A percentile compares a stretch with the other conserved stretches of the same genome.
Conservation (phyloP, 2,888 invertebrate genomes). For the Masnerella sp. region DNA sequence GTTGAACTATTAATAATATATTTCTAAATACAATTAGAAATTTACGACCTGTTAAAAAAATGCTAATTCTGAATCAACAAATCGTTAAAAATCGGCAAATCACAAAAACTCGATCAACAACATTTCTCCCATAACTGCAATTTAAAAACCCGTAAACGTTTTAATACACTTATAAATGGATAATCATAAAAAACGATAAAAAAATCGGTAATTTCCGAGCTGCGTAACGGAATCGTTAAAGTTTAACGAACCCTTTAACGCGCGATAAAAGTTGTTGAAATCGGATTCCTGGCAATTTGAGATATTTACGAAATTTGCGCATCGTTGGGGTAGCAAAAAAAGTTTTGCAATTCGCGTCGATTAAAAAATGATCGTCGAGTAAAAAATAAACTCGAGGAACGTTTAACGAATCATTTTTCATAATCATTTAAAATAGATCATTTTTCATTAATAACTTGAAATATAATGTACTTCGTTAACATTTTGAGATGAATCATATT, state of each 20-base stretch:
- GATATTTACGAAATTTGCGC: constrained; percentile 37
- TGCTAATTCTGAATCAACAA: too few species aligned
- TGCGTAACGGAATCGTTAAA: constrained; percentile 12
- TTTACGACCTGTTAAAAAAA: too few species aligned
- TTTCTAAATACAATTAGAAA: too few species aligned
- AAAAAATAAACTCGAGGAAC: constrained; percentile 44
- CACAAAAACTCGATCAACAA: too few species aligned
- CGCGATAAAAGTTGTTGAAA: constrained; percentile 35
- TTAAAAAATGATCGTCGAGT: constrained; percentile 36
- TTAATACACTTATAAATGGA: too few species aligned
- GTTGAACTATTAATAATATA: too few species aligned
- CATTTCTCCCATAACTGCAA: too few species aligned
- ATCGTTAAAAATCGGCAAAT: too few species aligned
- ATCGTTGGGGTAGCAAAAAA: constrained; percentile 2
- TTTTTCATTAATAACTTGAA: not conserved
- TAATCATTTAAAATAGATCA: too few species aligned
- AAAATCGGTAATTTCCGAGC: not conserved
- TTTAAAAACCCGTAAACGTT: too few species aligned
- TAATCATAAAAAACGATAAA: too few species aligned
- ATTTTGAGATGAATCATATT: not conserved
- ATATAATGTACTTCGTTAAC: not conserved
- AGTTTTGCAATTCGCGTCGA: too few species aligned
- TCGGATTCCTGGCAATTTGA: constrained; percentile 24
- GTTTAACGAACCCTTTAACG: constrained; percentile 8
- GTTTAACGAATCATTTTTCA: constrained; percentile 69